Evolutionary conservation across 2,888 invertebrate genomes (phyloP).

Genomic region (Mimachlamys varia): DNA sequence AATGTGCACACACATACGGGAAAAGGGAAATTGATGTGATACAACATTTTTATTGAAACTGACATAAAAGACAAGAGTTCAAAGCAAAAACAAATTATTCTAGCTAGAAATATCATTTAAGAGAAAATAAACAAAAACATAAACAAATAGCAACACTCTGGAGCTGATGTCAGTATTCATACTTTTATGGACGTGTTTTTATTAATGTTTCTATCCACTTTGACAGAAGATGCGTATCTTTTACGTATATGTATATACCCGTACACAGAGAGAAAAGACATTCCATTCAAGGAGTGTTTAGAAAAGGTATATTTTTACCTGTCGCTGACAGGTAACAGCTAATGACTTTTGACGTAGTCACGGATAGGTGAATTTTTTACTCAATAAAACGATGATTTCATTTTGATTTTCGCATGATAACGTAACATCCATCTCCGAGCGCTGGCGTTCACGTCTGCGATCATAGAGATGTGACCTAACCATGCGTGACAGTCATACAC

Average conservation of each 20-base stretch:
- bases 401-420: conserved; percentile 23
- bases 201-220: background rate
- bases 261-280: background rate
- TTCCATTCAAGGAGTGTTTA: background rate
- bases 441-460: background rate
- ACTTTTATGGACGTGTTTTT: background rate
- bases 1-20: too few species aligned
- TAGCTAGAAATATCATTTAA: too few species aligned
- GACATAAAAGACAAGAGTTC: background rate
- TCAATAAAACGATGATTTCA: conserved; percentile 31
- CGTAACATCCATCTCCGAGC: background rate
- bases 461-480: background rate
- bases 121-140: background rate
- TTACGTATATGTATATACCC: background rate
- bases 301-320: background rate
- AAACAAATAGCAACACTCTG: background rate
- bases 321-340: background rate
- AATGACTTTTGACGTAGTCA: conserved; percentile 12
- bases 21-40: too few species aligned
- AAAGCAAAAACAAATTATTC: background rate
- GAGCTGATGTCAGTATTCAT: background rate
- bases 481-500: background rate
- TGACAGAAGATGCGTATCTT: background rate
- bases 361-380: background rate
- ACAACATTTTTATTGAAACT: too few species aligned